These are phyloP conservation scores for Periophthalmus magnuspinnatus DNA, from an alignment of 2,797 vertebrate species.

Conservation along the genomic window DNA sequence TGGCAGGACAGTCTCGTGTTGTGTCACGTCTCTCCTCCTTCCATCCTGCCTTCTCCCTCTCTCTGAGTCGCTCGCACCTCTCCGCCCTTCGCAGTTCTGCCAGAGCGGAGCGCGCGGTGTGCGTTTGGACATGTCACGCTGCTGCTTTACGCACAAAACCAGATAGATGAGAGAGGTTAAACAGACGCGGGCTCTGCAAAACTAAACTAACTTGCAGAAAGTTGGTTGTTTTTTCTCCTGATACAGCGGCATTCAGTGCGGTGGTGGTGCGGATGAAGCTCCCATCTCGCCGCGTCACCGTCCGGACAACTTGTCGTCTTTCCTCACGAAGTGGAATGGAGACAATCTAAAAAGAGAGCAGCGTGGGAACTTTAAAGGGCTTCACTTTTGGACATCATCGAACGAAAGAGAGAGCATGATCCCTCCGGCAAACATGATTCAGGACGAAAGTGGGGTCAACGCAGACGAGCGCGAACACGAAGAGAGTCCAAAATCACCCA, in stretches of 20 bases:
- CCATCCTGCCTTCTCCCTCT: conserved; percentile 27
- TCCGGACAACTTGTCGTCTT: conserved; percentile 36
- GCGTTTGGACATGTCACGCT: conserved; percentile 51
- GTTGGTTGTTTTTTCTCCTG: not conserved
- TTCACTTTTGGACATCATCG: conserved; percentile 24
- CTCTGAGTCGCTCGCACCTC: conserved; percentile 23
- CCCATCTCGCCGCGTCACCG: conserved; percentile 12
- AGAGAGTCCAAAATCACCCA: conserved; percentile 73
- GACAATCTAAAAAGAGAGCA: conserved; percentile 45
- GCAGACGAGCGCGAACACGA: conserved; percentile 69
- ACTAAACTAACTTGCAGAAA: conserved; percentile 22
- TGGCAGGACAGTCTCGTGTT: conserved; percentile 24
- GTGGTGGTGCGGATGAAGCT: conserved; percentile 16
- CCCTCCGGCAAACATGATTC: conserved; percentile 73
- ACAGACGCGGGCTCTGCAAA: not conserved
- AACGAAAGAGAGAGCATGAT: conserved; percentile 74
- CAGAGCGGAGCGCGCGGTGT: conserved; percentile 41
- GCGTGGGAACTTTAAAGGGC: conserved; percentile 28
- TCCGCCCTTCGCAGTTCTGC: conserved; percentile 41
- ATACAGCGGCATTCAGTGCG: conserved; percentile 7
- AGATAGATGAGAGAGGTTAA: conserved; percentile 11
- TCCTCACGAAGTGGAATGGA: conserved; percentile 37
- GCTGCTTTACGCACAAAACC: not conserved
- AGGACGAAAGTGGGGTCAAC: conserved; percentile 73
- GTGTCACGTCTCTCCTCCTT: conserved; percentile 51